Conservation (phyloP, 1,140 invertebrate species). For the Trachymyrmex cornetzi region DNA sequence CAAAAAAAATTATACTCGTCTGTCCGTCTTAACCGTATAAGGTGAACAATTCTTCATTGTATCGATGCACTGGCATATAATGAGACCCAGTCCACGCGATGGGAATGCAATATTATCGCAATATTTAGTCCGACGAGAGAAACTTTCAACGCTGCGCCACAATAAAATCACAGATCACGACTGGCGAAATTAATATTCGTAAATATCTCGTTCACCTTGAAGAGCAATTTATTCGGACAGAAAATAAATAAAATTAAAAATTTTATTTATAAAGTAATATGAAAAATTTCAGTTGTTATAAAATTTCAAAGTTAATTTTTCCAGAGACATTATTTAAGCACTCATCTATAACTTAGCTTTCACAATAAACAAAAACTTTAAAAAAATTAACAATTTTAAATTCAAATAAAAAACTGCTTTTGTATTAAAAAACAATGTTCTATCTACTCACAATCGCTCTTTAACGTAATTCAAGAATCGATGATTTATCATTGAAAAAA, state of each 20-base stretch:
- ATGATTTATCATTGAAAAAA: neutral
- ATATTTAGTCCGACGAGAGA: constrained; percentile 56
- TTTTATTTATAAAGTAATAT: neutral
- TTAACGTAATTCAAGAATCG: constrained; percentile 26
- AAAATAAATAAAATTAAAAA: constrained; percentile 2
- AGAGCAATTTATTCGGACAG: neutral
- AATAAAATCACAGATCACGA: constrained; percentile 26
- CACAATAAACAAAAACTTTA: neutral
- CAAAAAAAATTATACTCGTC: constrained; percentile 41
- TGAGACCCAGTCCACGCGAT: constrained; percentile 56
- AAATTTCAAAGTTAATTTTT: neutral
- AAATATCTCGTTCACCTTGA: neutral
- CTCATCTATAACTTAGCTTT: neutral
- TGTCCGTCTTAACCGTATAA: constrained; percentile 33
- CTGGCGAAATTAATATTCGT: constrained; percentile 6
- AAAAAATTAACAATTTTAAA: neutral
- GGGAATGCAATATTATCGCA: constrained; percentile 52
- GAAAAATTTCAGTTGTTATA: neutral
- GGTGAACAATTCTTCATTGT: constrained; percentile 73
- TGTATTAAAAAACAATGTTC: neutral
- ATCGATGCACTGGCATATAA: constrained; percentile 63
- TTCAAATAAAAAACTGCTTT: neutral
- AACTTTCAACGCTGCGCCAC: constrained; percentile 18
- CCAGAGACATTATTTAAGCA: neutral
- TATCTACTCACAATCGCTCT: neutral